Evolutionary conservation across 2,797 vertebrate genomes (phyloP), one percentile per base, ranked within the genome.

Genomic region (Psittacula derbiana): DNA sequence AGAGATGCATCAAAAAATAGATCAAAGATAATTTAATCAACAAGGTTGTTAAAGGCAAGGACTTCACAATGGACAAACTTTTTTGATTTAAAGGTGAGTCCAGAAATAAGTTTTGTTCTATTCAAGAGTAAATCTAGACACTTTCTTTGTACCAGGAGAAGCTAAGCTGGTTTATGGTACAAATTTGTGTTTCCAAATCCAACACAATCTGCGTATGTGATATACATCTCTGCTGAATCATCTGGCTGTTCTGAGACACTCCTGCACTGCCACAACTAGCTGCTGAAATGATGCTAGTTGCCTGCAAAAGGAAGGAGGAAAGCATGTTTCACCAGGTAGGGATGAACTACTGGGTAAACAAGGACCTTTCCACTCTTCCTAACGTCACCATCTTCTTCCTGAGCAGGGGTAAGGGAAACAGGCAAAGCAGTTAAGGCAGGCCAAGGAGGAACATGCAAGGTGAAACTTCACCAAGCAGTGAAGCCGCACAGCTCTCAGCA

Each of bases 1-100:
- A 90, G 86, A 88, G 60, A 72, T 24, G 21, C 33, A 62, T 44
- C 13, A 81, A 90, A 95, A 93, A 30, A 23, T 11, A 91, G n/a
- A 72, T 61, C 33, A 71, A 72, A 73, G 27, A 38, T 65, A 83
- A 80, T 70, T 86, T 64, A 75, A 88, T 81, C 52, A 76, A 66
- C 4, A 12, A 69, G 17, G n/a, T 53, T 81, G 58, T 67, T 53
- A 69, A 91, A 92, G 47, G 52, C 6, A 73, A 71, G 20, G 52
- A 85, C 80, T 85, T 76, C 60, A 80, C 52, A 80, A 28, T 40
- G 28, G 57, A 41, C 12, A 31, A 5, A 31, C 12, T 84, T 30
- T 50, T 71, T 65, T 16, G 4, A 86, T 79, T 78, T 73, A 72
- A 94, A 79, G 36, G 40, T 66, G 25, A 70, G 20, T 10, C 47